These are phyloP conservation scores for Cichlasoma orientale DNA, from an alignment of 2,797 vertebrate genomes.

Conservation along the genomic window DNA sequence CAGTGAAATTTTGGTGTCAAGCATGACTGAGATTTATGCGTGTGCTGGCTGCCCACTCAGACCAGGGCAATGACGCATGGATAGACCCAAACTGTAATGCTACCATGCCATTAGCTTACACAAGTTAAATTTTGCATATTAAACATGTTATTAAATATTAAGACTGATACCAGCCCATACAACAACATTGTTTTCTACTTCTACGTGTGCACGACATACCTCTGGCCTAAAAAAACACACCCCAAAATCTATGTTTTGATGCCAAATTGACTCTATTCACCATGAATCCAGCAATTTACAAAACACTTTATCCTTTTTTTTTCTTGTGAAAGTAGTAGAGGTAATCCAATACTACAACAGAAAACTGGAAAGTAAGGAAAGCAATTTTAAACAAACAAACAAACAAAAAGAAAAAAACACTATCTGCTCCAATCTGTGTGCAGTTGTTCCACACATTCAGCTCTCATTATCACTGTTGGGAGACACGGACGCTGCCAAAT, in stretches of 20 bases:
- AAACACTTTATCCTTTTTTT: neutral
- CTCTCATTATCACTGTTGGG: constrained; percentile 45
- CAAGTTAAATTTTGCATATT: neutral
- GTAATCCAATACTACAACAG: constrained; percentile 11
- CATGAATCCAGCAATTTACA: neutral
- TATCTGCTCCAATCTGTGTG: constrained; percentile 13
- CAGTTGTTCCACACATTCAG: constrained; percentile 34
- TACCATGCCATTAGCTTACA: neutral
- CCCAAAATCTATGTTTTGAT: constrained; percentile 15
- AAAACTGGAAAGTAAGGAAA: constrained; percentile 6
- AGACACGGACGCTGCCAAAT: constrained; percentile 44
- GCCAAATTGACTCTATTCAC: constrained; percentile 12
- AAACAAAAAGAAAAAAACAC: constrained; percentile 36
- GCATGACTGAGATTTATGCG: constrained; percentile 15
- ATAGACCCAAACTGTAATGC: neutral
- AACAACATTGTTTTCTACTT: neutral
- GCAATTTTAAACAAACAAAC: constrained; percentile 4
- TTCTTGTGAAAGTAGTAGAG: neutral
- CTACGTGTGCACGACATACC: neutral
- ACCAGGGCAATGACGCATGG: constrained; percentile 10
- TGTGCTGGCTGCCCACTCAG: constrained; percentile 9
- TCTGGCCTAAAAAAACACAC: constrained; percentile 1
- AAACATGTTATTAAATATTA: neutral
- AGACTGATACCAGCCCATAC: neutral
- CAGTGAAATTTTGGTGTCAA: constrained; percentile 51